Evolutionary conservation across 2,797 vertebrate genomes (phyloP).

Genomic region (Serranus cabrilla): DNA sequence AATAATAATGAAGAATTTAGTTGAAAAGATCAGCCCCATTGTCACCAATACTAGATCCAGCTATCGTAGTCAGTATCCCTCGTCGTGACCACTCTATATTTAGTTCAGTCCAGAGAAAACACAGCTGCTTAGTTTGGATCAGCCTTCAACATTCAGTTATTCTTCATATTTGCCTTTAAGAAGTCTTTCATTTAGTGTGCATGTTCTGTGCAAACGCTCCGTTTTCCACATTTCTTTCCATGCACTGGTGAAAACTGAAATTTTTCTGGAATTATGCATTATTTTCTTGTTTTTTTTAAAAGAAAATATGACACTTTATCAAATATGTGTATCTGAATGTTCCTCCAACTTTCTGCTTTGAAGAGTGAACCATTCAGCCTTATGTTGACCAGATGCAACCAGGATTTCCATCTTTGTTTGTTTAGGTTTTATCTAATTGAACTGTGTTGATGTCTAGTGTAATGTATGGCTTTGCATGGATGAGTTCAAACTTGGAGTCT

Average conservation of each 20-base stretch:
- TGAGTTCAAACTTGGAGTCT: constrained; percentile 57
- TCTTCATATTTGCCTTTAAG: background rate
- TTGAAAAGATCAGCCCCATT: too few species aligned
- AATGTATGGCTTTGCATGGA: constrained; percentile 27
- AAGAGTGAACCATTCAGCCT: background rate
- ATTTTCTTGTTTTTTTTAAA: too few species aligned
- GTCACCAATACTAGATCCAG: too few species aligned
- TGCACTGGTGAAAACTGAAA: background rate
- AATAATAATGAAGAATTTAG: too few species aligned
- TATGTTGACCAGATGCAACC: background rate
- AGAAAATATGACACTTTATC: too few species aligned
- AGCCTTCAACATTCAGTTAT: background rate
- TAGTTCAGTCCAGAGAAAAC: constrained; percentile 40
- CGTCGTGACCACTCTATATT: constrained; percentile 22
- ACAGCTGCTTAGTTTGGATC: constrained; percentile 41
- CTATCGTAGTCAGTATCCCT: background rate
- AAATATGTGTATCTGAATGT: background rate
- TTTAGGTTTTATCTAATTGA: background rate
- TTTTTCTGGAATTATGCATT: too few species aligned
- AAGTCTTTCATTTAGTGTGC: background rate
- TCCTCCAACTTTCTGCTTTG: background rate
- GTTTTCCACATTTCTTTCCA: background rate
- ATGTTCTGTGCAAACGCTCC: background rate
- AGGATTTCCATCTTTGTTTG: background rate
- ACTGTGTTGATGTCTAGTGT: constrained; percentile 19